phyloP scores from a whole-genome alignment of 2,113 vertebrate species.

The Cygnus buccinator region DNA sequence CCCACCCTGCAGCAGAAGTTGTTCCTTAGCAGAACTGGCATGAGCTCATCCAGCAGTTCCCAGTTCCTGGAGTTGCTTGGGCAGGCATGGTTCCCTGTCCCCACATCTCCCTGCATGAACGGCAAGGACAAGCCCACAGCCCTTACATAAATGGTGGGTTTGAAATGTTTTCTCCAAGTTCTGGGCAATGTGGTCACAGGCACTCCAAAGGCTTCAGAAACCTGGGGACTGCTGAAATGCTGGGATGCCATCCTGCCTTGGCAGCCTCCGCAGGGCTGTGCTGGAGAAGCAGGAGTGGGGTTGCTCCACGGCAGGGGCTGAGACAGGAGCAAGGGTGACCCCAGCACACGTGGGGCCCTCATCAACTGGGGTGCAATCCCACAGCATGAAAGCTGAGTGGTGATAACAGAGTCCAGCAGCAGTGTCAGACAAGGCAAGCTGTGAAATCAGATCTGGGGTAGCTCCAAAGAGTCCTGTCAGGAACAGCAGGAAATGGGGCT shows the following conservation, averaged over 20 bases:
- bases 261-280: background rate
- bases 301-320: background rate
- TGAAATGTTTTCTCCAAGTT: background rate
- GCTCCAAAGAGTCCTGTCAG: background rate
- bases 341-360: background rate
- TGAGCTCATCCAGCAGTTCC: background rate
- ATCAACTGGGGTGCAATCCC: background rate
- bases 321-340: background rate
- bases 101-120: background rate
- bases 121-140: background rate
- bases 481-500: background rate
- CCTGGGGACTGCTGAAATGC: background rate
- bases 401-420: background rate
- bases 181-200: background rate
- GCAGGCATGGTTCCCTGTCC: background rate
- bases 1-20: background rate
- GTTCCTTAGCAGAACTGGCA: background rate
- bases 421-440: background rate
- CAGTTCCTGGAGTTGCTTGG: background rate
- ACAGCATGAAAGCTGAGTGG: background rate
- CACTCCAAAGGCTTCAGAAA: background rate
- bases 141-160: background rate
- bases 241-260: background rate
- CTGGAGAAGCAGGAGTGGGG: background rate
- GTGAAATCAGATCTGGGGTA: background rate